A percentile compares a stretch with the other conserved stretches of the same genome.
These are phyloP conservation scores for Barypeithes pellucidus DNA, from an alignment of 2,888 invertebrate genomes.

Conservation along the genomic window DNA sequence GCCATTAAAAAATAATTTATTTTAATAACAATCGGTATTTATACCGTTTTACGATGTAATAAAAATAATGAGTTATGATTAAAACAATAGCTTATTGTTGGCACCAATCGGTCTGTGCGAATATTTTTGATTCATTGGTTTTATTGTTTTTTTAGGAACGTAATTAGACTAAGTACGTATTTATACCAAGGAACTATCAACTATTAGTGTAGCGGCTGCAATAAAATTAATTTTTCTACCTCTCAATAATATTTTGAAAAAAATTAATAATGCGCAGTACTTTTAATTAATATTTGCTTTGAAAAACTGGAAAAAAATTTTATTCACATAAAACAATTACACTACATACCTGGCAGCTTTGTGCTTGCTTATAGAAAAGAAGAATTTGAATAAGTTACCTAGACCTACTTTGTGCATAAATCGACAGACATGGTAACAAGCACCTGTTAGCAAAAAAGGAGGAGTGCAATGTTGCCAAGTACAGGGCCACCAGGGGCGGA, in stretches of 20 bases:
- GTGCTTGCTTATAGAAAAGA: too few species aligned
- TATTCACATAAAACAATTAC: too few species aligned
- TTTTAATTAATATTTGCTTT: too few species aligned
- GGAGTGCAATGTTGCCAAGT: not conserved
- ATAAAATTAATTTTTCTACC: too few species aligned
- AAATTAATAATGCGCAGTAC: too few species aligned
- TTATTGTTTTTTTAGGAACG: not conserved
- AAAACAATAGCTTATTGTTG: not conserved
- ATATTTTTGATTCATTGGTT: not conserved
- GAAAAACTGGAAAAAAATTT: too few species aligned
- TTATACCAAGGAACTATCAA: too few species aligned
- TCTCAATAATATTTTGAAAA: too few species aligned
- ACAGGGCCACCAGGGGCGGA: constrained; percentile 31
- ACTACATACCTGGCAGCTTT: too few species aligned
- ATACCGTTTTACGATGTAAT: not conserved
- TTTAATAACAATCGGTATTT: not conserved
- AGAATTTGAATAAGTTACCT: too few species aligned
- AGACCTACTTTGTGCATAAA: not conserved
- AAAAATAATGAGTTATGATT: not conserved
- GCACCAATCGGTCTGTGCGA: constrained; percentile 10
- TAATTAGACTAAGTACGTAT: not conserved
- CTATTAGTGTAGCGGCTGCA: too few species aligned
- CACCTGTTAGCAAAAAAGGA: too few species aligned
- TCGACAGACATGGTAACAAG: not conserved
- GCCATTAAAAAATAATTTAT: constrained; percentile 1